A percentile compares a stretch with the other conserved stretches of the same genome.
phyloP scores from a whole-genome alignment of 2,888 invertebrate genomes.

The Erebia aethiops region DNA sequence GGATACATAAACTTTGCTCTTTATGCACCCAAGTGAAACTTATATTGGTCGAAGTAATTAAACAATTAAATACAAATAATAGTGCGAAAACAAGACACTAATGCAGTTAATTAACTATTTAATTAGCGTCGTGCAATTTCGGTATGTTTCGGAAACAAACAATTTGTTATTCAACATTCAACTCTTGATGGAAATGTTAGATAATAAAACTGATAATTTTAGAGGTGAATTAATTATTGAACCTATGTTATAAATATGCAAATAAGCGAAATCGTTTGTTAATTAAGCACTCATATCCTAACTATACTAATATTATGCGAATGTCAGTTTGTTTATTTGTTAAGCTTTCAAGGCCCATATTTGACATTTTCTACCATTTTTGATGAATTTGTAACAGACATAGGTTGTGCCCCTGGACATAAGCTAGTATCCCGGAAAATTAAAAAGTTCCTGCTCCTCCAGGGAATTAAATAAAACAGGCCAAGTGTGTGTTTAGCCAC shows the following conservation, averaged over 20 bases:
- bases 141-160: background rate
- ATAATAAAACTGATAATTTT: background rate
- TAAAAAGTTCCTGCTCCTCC: no score
- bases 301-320: no score
- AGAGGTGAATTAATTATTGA: background rate
- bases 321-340: no score
- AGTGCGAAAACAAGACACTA: background rate
- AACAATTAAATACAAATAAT: background rate
- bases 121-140: slow-evolving; percentile 1
- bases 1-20: no score
- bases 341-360: no score
- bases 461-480: no score
- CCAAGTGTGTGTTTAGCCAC: no score
- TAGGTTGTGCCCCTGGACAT: no score
- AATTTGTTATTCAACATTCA: slow-evolving; percentile 3
- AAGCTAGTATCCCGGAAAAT: no score
- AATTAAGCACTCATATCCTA: no score
- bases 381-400: no score
- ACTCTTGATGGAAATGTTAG: background rate
- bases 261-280: background rate
- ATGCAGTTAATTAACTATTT: background rate
- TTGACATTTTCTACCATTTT: no score
- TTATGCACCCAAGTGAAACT: background rate
- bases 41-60: background rate
- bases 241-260: background rate